These are phyloP conservation scores for Psittacula derbiana DNA, from an alignment of 2,797 vertebrate genomes.

Conservation along the genomic window DNA sequence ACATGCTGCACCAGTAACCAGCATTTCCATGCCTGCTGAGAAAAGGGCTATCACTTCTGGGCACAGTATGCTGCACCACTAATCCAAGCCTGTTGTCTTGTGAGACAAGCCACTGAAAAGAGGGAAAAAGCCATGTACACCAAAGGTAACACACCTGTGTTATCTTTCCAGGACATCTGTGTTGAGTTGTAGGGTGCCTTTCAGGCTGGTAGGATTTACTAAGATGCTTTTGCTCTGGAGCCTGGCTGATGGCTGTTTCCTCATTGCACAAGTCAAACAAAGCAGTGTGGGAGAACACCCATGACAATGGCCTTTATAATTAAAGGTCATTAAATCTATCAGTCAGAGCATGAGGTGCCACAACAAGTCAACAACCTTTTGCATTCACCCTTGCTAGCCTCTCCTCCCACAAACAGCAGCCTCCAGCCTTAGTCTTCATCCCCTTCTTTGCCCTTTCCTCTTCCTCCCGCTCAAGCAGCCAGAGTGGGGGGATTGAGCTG, in stretches of 20 bases:
- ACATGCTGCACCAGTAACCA: background rate
- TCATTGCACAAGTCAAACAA: background rate
- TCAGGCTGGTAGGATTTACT: background rate
- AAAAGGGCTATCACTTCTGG: background rate
- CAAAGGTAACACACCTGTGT: background rate
- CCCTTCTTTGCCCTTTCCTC: background rate
- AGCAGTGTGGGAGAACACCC: background rate
- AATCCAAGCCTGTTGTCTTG: background rate
- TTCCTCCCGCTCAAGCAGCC: background rate
- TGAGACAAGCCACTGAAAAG: background rate
- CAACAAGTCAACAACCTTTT: background rate
- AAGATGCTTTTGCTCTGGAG: background rate
- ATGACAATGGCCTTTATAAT: constrained; percentile 1
- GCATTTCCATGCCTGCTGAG: background rate
- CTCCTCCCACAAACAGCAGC: background rate
- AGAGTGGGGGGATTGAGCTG: background rate
- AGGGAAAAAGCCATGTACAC: background rate
- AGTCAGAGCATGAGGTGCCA: background rate
- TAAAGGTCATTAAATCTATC: background rate
- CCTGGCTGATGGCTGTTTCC: background rate
- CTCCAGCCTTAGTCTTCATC: background rate
- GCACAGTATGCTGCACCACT: background rate
- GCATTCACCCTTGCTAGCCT: background rate
- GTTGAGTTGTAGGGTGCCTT: background rate
- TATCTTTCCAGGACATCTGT: background rate